Evolutionary conservation across 2,888 invertebrate species (phyloP), one percentile per base, ranked within the genome.

Genomic region (Aquatica leii): DNA sequence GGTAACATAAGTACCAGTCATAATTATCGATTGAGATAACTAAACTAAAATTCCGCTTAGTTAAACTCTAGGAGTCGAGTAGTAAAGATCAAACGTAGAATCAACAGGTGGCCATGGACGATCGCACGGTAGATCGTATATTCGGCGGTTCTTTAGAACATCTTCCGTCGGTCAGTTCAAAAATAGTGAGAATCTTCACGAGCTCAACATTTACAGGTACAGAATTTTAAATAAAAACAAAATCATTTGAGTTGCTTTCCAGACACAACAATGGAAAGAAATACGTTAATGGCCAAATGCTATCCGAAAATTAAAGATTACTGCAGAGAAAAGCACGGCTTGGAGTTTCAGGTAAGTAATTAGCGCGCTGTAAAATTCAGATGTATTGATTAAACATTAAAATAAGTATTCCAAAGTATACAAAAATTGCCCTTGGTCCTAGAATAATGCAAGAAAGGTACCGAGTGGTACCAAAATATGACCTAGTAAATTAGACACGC

Each of bases 211-310:
- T 98, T 77, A 98, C 98, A 76, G 98, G 97, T 96, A 83, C 11
- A 40, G n/a, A n/a, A n/a, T n/a, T n/a, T n/a, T n/a, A n/a, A n/a
- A n/a, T n/a, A n/a, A n/a, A n/a, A n/a, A n/a, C n/a, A n/a, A n/a
- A n/a, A n/a, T n/a, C n/a, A n/a, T 24, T 24, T 24, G 24, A 24
- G 2, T 24, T 24, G 9, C 12, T 24, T 55, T 55, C 5, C 35
- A 97, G 98, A 98, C 78, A 98, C 98, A 0, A 95, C 97, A 0
- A 92, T 97, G 90, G 98, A 98, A 79, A 85, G 98, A 66, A 98
- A 98, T 80, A 97, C 97, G 0, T 79, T 98, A 62, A 98, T 98
- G 98, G 95, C 98, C 1, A 96, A 97, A 80, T 97, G 98, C 69
- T 98, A 98, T 80, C 98, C 98, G 0, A 90, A 92, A 77, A 88